Evolutionary conservation across 2,888 invertebrate species (phyloP).

Genomic region (Bibio marci): DNA sequence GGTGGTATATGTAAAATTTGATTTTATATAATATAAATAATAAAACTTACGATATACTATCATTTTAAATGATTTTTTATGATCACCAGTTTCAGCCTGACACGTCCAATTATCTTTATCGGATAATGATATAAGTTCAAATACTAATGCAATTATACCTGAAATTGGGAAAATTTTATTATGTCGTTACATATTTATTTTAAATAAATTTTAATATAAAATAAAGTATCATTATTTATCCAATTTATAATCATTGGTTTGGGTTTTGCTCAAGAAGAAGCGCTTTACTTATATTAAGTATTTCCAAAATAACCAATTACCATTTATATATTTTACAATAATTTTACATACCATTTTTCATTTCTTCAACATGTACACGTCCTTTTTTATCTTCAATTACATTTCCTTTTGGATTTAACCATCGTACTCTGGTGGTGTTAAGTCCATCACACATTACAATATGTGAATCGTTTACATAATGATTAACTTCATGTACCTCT

Average conservation of each 20-base stretch:
- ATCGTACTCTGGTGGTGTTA: constrained; percentile 20
- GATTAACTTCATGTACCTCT: constrained; percentile 23
- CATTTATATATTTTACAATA: constrained; percentile 1
- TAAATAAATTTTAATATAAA: too few species aligned
- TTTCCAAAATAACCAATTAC: neutral
- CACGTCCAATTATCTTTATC: constrained; percentile 35
- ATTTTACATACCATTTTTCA: constrained; percentile 18
- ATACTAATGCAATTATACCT: constrained; percentile 30
- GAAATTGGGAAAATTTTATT: neutral
- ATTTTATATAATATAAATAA: too few species aligned
- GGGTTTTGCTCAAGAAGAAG: too few species aligned
- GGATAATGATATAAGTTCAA: constrained; percentile 28
- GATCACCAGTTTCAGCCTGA: constrained; percentile 19
- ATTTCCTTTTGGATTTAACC: constrained; percentile 28
- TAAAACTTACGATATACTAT: constrained; percentile 31
- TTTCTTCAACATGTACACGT: constrained; percentile 28
- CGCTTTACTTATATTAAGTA: too few species aligned
- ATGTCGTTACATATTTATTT: too few species aligned
- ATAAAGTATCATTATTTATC: too few species aligned
- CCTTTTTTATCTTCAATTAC: constrained; percentile 26
- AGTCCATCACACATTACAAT: constrained; percentile 26
- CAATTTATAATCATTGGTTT: too few species aligned
- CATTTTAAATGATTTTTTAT: constrained; percentile 25
- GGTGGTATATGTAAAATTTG: too few species aligned
- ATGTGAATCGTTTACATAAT: constrained; percentile 30